phyloP scores from a whole-genome alignment of 2,113 vertebrate genomes.

The Brienomyrus longianalis region DNA sequence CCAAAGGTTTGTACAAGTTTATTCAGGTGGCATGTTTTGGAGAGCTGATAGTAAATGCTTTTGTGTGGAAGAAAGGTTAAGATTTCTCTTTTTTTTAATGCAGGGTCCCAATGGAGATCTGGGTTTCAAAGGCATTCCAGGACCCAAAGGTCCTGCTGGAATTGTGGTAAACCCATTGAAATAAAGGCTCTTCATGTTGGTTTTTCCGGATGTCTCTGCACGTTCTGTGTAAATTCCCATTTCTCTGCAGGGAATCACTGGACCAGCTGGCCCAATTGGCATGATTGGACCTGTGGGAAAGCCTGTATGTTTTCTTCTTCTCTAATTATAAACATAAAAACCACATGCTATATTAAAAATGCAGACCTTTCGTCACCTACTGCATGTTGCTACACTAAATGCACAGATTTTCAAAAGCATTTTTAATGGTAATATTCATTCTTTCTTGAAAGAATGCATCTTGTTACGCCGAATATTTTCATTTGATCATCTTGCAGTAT shows the following conservation, averaged over 20 bases:
- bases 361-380: background rate
- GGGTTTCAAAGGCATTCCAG: slow-evolving; percentile 73
- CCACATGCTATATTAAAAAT: background rate
- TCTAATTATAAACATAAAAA: background rate
- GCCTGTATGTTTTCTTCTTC: slow-evolving; percentile 64
- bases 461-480: background rate
- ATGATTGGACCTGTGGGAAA: slow-evolving; percentile 76
- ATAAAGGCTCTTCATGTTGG: background rate
- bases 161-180: slow-evolving; percentile 65
- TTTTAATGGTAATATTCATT: background rate
- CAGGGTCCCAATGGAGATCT: slow-evolving; percentile 82
- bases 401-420: background rate
- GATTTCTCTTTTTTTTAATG: slow-evolving; percentile 29
- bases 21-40: background rate
- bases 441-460: background rate
- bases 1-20: slow-evolving; percentile 69
- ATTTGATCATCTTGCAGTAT: background rate
- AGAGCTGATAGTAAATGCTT: slow-evolving; percentile 20
- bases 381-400: background rate
- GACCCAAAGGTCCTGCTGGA: slow-evolving; percentile 82
- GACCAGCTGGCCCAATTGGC: slow-evolving; percentile 78
- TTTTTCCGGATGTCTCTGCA: background rate
- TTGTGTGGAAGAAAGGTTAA: background rate
- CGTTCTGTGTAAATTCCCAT: background rate
- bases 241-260: slow-evolving; percentile 73